Conservation (phyloP, 2,888 invertebrate species). For the Crematogaster levior region DNA sequence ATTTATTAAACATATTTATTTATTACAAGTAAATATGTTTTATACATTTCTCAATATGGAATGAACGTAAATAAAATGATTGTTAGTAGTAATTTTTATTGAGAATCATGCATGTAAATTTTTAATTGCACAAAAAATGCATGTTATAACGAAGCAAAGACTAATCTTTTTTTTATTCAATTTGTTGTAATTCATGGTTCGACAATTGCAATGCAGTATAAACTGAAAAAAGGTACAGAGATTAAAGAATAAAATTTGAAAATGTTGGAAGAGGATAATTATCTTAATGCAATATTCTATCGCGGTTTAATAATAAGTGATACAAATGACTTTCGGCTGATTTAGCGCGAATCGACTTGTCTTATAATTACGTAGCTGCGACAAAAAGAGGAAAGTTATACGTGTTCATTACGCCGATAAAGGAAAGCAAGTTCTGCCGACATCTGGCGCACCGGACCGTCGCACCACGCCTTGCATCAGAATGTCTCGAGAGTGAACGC, state of each 20-base stretch:
- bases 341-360: conserved; percentile 8
- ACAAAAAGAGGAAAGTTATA: conserved; percentile 64
- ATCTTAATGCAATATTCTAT: background rate
- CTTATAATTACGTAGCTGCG: conserved; percentile 43
- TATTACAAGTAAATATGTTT: too few relatives aligned
- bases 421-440: conserved; percentile 71
- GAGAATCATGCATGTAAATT: conserved; percentile 56
- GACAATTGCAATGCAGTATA: background rate
- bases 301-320: conserved; percentile 3
- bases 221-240: background rate
- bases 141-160: conserved; percentile 36
- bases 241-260: background rate
- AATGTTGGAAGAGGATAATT: background rate
- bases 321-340: conserved; percentile 3
- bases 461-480: conserved; percentile 78
- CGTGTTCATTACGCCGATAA: conserved; percentile 61
- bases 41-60: conserved; percentile 31
- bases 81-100: conserved; percentile 51
- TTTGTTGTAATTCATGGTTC: conserved; percentile 55
- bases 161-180: conserved; percentile 52
- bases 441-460: conserved; percentile 68
- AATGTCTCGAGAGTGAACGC: conserved; percentile 74
- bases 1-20: too few relatives aligned
- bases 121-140: conserved; percentile 53
- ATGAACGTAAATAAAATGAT: conserved; percentile 40